Conservation (phyloP, 2,888 invertebrate species). For the Drosophila tanythrix region DNA sequence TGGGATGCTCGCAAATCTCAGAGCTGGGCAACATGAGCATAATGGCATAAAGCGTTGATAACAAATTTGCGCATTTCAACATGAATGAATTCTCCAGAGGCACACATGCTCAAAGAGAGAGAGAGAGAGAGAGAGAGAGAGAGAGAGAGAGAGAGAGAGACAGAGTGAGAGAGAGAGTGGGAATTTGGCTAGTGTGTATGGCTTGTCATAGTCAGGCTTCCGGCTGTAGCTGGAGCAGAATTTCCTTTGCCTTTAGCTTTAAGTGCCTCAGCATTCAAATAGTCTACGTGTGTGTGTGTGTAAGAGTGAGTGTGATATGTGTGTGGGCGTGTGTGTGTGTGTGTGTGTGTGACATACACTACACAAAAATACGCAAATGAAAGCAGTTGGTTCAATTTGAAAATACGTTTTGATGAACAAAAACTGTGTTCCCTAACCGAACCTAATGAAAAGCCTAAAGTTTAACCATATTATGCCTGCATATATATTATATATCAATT, state of each 20-base stretch:
- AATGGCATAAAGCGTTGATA: constrained; percentile 82
- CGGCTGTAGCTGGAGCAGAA: constrained; percentile 27
- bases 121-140: background rate
- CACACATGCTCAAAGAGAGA: constrained; percentile 35
- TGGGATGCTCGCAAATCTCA: constrained; percentile 52
- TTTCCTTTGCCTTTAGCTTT: constrained; percentile 60
- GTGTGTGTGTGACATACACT: constrained; percentile 3
- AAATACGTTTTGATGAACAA: background rate
- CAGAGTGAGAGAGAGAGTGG: background rate
- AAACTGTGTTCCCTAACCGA: background rate
- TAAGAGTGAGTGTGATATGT: constrained; percentile 6
- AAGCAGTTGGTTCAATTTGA: background rate
- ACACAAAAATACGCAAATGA: background rate
- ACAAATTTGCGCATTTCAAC: constrained; percentile 83
- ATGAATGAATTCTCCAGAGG: constrained; percentile 81
- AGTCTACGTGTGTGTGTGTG: constrained; percentile 48
- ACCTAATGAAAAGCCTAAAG: background rate
- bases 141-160: background rate
- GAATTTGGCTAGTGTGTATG: background rate
- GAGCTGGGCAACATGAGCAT: constrained; percentile 72
- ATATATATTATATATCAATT: background rate
- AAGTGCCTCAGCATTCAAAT: constrained; percentile 71
- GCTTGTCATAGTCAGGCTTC: constrained; percentile 18
- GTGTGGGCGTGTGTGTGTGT: constrained; percentile 6
- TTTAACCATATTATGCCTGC: background rate